Conservation (phyloP, 2,888 invertebrate species). For the Nudaria mundana region DNA sequence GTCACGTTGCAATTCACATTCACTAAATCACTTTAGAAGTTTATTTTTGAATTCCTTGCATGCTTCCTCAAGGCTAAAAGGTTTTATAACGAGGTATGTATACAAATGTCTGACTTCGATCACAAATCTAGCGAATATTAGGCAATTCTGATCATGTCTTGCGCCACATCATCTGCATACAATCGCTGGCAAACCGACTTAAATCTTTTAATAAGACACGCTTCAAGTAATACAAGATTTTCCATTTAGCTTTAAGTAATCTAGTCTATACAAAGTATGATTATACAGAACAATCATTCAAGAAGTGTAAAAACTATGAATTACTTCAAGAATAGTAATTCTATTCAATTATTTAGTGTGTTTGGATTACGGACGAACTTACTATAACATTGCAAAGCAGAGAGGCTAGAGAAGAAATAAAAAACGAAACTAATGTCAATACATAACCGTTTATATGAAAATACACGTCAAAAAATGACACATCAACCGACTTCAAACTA, state of each 20-base stretch:
- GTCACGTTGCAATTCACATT: slow-evolving; percentile 7
- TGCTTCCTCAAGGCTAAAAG: slow-evolving; percentile 54
- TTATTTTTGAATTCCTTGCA: slow-evolving; percentile 35
- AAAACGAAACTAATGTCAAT: too few relatives aligned
- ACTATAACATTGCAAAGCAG: too few relatives aligned
- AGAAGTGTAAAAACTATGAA: too few relatives aligned
- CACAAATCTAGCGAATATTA: slow-evolving; percentile 50
- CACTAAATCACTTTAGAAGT: slow-evolving; percentile 25
- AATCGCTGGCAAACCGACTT: slow-evolving; percentile 38
- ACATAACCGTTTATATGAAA: too few relatives aligned
- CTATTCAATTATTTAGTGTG: too few relatives aligned
- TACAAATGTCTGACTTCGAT: slow-evolving; percentile 49
- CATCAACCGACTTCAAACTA: too few relatives aligned
- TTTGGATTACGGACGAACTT: too few relatives aligned
- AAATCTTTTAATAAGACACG: slow-evolving; percentile 15
- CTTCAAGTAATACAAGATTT: slow-evolving; percentile 14
- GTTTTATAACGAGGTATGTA: slow-evolving; percentile 49
- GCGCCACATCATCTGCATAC: slow-evolving; percentile 55
- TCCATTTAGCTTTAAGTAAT: slow-evolving; percentile 11
- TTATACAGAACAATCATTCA: too few relatives aligned
- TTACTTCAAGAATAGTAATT: too few relatives aligned
- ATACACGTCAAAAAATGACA: too few relatives aligned
- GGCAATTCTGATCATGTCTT: slow-evolving; percentile 62
- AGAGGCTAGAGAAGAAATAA: too few relatives aligned
- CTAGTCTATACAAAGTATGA: neutral